A percentile compares a stretch with the other conserved stretches of the same genome.
These are phyloP conservation scores for Chaetophractus vellerosus DNA, from an alignment of 2,797 vertebrate genomes.

Conservation along the genomic window DNA sequence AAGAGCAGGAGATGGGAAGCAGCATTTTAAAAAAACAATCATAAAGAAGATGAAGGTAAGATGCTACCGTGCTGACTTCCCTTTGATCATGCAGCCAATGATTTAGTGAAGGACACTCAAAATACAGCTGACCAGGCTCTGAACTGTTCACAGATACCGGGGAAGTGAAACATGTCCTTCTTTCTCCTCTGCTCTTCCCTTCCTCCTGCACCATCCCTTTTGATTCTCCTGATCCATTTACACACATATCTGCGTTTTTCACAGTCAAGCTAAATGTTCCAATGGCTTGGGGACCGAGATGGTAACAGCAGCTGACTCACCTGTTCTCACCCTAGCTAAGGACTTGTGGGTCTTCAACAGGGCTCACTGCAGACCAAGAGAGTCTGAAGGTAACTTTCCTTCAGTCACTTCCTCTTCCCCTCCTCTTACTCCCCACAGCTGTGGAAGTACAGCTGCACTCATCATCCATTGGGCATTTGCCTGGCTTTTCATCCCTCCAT, in stretches of 20 bases:
- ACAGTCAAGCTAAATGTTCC: accelerated
- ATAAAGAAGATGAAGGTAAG: background rate
- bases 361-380: background rate
- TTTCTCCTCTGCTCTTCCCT: background rate
- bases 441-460: background rate
- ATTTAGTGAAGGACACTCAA: background rate
- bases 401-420: background rate
- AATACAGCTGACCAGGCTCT: background rate
- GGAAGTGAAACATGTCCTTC: background rate
- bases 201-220: background rate
- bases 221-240: background rate
- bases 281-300: background rate
- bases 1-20: background rate
- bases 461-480: too few relatives aligned
- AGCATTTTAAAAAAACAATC: background rate
- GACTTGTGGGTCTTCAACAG: accelerated
- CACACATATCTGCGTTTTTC: background rate
- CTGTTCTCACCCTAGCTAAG: background rate
- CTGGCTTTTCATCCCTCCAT: background rate
- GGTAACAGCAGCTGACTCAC: too few relatives aligned
- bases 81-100: background rate
- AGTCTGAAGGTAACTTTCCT: accelerated
- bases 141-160: too few relatives aligned
- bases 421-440: too few relatives aligned
- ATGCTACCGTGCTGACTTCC: background rate